Evolutionary conservation across 2,888 invertebrate genomes (phyloP), one percentile per base, ranked within the genome.

Genomic region (Cataglyphis cursor): DNA sequence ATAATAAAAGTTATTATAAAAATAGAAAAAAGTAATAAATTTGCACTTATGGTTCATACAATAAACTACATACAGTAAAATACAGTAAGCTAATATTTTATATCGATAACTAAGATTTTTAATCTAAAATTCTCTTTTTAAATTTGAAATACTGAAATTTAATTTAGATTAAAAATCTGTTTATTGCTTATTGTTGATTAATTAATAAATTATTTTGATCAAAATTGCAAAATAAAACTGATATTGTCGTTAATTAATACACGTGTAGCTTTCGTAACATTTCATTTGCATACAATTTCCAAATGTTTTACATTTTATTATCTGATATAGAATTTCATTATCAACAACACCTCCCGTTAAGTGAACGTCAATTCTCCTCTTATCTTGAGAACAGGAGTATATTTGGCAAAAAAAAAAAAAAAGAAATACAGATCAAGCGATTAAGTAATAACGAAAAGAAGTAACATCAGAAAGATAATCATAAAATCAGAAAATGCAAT

Each of bases 401-500:
- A 80, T 84, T 85, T 76, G 85, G 68, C 72, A 35, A 73, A 81
- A 66, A 41, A 54, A 62, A 31, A 54, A 54, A 62, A 66, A n/a
- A n/a, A n/a, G 65, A 76, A 57, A 64, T 65, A 61, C 41, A 38
- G 28, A 38, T 62, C 48, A 15, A 66, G 24, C 84, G 84, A 84
- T 82, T 87, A 87, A 86, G 54, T 81, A 44, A 68, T 61, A 81
- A 85, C 62, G 62, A 35, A 78, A n/a, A 78, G 62, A 68, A 64
- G 84, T 57, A 72, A 15, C 28, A 15, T 15, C 10, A 64, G 68
- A 62, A 75, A 62, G 57, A 85, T 85, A 64, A 72, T 57, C 75
- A 73, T 88, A 86, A 90, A 87, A 85, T 82, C 62, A 78, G 24
- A 62, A 41, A 78, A 72, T 68, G 64, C 84, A 81, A 68, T 57